phyloP scores from a whole-genome alignment of 2,113 vertebrate genomes.

The Eulemur macaco region DNA sequence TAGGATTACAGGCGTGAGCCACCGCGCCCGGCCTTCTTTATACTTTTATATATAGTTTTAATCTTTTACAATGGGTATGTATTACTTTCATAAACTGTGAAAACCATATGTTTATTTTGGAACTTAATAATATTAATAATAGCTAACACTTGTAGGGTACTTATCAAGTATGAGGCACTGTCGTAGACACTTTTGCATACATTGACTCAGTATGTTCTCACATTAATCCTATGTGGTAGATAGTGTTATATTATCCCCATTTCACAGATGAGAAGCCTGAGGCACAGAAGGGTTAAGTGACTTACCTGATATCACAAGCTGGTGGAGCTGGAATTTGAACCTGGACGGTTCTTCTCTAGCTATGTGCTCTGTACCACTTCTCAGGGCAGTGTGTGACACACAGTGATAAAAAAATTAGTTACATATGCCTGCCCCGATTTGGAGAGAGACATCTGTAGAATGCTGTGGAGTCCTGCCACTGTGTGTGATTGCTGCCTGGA shows the following conservation, averaged over 20 bases:
- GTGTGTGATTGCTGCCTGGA: not conserved
- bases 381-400: not conserved
- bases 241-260: not conserved
- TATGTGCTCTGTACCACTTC: not conserved
- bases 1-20: too few relatives aligned
- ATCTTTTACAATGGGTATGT: not conserved
- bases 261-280: not conserved
- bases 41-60: not conserved
- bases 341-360: not conserved
- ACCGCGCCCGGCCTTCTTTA: not conserved
- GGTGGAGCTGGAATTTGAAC: not conserved
- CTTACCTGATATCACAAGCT: not conserved
- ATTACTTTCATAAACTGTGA: not conserved
- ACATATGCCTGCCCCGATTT: not conserved
- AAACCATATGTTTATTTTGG: slow-evolving; percentile 5
- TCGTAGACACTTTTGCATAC: not conserved
- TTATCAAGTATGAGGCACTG: not conserved
- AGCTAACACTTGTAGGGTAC: not conserved
- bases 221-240: not conserved
- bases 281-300: not conserved
- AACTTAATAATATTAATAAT: not conserved
- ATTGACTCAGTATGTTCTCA: not conserved
- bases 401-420: not conserved
- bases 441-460: not conserved
- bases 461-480: not conserved